These are phyloP conservation scores for Anoura caudifer DNA, from an alignment of 2,113 vertebrate species.

Conservation along the genomic window DNA sequence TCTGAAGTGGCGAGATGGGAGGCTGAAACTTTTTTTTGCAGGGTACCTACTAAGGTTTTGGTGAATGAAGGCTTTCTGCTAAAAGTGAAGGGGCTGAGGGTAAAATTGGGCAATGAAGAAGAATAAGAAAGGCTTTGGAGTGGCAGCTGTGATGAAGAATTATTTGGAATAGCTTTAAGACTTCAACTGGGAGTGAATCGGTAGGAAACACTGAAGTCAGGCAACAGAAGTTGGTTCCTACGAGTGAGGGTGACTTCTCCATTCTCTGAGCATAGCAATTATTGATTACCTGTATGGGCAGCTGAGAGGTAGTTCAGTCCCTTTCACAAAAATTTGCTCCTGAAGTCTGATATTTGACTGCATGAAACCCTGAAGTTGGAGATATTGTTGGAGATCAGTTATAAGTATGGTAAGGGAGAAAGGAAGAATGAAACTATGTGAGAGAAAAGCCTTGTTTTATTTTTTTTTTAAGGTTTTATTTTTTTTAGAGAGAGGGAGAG, in stretches of 20 bases:
- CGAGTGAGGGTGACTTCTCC: background rate
- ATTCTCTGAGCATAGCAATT: background rate
- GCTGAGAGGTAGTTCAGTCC: background rate
- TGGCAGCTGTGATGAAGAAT: background rate
- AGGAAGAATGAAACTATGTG: background rate
- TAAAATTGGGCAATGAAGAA: background rate
- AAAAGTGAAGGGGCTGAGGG: background rate
- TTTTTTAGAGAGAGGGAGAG: too few relatives aligned
- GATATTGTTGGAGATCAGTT: background rate
- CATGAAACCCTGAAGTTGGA: background rate
- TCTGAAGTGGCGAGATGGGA: background rate
- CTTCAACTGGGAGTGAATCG: background rate
- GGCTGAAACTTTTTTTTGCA: background rate
- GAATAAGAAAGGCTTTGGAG: background rate
- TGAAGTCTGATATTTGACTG: background rate
- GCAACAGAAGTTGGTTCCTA: background rate
- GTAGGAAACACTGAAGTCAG: background rate
- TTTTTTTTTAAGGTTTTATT: too few relatives aligned
- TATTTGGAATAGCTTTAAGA: background rate
- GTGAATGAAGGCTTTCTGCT: constrained; percentile 4
- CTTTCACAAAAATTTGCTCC: background rate
- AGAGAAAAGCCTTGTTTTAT: background rate
- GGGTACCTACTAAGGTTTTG: background rate
- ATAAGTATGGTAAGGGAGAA: background rate
- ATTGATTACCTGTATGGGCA: background rate